These are phyloP conservation scores for Homarus americanus DNA, from an alignment of 1,140 invertebrate genomes.

Conservation along the genomic window DNA sequence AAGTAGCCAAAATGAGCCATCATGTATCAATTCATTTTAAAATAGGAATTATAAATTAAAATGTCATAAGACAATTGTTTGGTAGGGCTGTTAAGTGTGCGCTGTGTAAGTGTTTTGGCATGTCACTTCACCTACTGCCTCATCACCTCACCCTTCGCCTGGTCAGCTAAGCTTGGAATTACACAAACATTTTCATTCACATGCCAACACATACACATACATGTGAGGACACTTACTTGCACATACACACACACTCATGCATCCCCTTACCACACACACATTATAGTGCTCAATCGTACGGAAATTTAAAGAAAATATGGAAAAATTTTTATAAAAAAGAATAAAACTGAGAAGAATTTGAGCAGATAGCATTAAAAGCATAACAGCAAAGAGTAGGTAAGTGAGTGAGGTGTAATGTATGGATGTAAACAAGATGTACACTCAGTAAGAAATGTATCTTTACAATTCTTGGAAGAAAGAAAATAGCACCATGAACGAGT, in stretches of 20 bases:
- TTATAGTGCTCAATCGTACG: neutral
- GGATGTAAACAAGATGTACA: too few relatives aligned
- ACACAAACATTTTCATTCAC: neutral
- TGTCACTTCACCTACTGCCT: too few relatives aligned
- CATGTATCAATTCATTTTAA: too few relatives aligned
- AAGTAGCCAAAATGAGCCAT: too few relatives aligned
- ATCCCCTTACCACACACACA: neutral
- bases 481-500: too few relatives aligned
- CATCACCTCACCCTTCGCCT: neutral
- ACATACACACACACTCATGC: neutral
- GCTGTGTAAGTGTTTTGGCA: neutral
- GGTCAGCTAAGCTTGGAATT: neutral
- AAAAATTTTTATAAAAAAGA: slow-evolving; percentile 1
- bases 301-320: neutral
- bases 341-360: too few relatives aligned
- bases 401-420: neutral
- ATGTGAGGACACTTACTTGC: neutral
- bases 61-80: too few relatives aligned
- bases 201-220: neutral
- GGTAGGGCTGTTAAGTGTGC: neutral
- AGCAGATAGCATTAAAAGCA: too few relatives aligned
- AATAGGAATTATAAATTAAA: too few relatives aligned
- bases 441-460: too few relatives aligned
- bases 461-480: too few relatives aligned
- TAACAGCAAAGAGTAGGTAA: too few relatives aligned